Conservation (phyloP, 2,888 invertebrate species). For the Alviniconcha strummeri region DNA sequence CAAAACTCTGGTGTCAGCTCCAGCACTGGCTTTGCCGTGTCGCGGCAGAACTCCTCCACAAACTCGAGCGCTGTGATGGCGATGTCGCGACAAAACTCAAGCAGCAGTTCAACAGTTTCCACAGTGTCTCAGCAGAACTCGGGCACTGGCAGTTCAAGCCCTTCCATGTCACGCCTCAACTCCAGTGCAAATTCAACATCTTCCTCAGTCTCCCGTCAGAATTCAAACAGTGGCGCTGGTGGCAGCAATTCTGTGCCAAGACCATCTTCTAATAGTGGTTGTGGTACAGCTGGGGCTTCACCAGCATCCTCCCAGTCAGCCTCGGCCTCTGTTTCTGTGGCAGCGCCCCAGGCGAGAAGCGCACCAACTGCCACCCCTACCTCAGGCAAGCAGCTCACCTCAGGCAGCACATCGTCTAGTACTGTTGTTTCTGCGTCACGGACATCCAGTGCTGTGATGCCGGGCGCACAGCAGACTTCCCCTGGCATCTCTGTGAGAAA, state of each 20-base stretch:
- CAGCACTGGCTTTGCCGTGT: neutral
- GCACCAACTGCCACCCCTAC: conserved; percentile 9
- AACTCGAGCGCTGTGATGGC: neutral
- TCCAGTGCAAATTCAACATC: conserved; percentile 32
- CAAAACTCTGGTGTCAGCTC: neutral
- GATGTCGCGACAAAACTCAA: too few species aligned
- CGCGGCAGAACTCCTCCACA: conserved; percentile 4
- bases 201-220: conserved; percentile 37
- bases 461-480: conserved; percentile 21
- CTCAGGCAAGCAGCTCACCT: conserved; percentile 32
- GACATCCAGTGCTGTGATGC: conserved; percentile 8
- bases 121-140: neutral
- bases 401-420: conserved; percentile 27
- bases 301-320: neutral
- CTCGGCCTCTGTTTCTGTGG: conserved; percentile 23
- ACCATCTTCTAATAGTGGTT: too few species aligned
- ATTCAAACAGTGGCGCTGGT: conserved; percentile 10
- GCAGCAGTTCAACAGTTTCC: neutral
- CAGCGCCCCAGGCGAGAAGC: neutral
- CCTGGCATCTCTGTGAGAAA: conserved; percentile 7
- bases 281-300: too few species aligned
- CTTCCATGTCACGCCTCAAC: neutral
- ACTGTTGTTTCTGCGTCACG: conserved; percentile 12
- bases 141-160: neutral
- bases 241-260: conserved; percentile 10